Evolutionary conservation across 2,113 vertebrate genomes (phyloP).

Genomic region (Deroptyus accipitrinus): DNA sequence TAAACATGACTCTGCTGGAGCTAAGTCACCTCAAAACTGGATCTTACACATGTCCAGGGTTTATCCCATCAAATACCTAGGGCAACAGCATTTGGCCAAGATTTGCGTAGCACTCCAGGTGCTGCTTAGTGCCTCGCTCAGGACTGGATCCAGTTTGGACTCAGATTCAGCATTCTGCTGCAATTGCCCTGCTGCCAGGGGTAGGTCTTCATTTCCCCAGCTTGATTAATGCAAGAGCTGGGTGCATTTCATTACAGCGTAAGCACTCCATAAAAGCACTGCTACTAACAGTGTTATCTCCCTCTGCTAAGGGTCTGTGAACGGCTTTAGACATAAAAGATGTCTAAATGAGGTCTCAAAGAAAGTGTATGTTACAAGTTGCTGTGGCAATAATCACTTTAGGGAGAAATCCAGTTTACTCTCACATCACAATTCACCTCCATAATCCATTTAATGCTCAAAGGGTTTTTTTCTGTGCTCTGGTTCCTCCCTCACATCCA

Average conservation of each 20-base stretch:
- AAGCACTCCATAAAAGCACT: neutral
- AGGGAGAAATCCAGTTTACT: neutral
- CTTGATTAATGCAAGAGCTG: neutral
- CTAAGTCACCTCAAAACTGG: neutral
- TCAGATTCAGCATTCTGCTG: neutral
- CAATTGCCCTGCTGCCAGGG: neutral
- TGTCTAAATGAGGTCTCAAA: neutral
- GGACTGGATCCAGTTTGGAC: neutral
- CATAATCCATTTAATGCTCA: neutral
- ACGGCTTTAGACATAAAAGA: neutral
- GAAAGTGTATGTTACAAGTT: neutral
- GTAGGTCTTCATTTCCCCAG: neutral
- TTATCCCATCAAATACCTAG: neutral
- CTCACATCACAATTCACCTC: neutral
- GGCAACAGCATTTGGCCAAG: neutral
- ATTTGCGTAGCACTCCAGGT: neutral
- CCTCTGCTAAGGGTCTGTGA: neutral
- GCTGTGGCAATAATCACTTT: neutral
- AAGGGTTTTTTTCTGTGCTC: neutral
- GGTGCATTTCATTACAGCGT: rapidly evolving
- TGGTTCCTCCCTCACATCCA: neutral
- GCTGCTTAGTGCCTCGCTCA: neutral
- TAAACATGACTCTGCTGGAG: neutral
- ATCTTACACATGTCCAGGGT: no score
- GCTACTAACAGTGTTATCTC: neutral